Evolutionary conservation across 2,888 invertebrate species (phyloP).

Genomic region (Caenorhabditis doughertyi): DNA sequence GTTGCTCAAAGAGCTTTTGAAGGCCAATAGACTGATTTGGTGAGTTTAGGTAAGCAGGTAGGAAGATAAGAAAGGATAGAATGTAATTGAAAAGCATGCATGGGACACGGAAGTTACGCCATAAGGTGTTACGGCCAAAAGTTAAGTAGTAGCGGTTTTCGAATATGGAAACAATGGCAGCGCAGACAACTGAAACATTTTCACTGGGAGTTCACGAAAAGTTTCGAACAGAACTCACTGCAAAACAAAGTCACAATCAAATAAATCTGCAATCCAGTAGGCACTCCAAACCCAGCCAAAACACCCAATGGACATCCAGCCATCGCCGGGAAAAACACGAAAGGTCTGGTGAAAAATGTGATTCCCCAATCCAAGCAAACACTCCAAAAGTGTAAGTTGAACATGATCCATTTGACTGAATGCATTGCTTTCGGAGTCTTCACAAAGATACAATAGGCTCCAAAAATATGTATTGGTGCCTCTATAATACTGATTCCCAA

Average conservation of each 20-base stretch:
- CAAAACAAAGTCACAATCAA: slow-evolving; percentile 4
- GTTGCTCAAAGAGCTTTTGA: neutral
- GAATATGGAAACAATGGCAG: slow-evolving; percentile 10
- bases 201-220: neutral
- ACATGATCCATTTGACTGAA: slow-evolving; percentile 26
- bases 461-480: slow-evolving; percentile 22
- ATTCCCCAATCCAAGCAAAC: slow-evolving; percentile 6
- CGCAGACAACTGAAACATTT: neutral
- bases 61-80: slow-evolving; percentile 3
- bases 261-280: slow-evolving; percentile 9
- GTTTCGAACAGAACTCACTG: neutral
- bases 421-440: slow-evolving; percentile 40
- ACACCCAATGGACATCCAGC: slow-evolving; percentile 23
- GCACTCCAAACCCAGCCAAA: neutral
- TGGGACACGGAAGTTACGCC: slow-evolving; percentile 11
- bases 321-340: slow-evolving; percentile 8
- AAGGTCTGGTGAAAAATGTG: slow-evolving; percentile 12
- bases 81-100: slow-evolving; percentile 13
- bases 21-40: slow-evolving; percentile 9
- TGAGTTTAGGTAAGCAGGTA: slow-evolving; percentile 4
- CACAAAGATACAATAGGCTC: slow-evolving; percentile 27
- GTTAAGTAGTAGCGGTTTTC: slow-evolving; percentile 23
- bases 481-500: neutral
- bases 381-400: slow-evolving; percentile 33
- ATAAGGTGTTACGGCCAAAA: neutral